These are phyloP conservation scores for Teleogryllus oceanicus DNA, from an alignment of 2,888 invertebrate genomes.

Conservation along the genomic window DNA sequence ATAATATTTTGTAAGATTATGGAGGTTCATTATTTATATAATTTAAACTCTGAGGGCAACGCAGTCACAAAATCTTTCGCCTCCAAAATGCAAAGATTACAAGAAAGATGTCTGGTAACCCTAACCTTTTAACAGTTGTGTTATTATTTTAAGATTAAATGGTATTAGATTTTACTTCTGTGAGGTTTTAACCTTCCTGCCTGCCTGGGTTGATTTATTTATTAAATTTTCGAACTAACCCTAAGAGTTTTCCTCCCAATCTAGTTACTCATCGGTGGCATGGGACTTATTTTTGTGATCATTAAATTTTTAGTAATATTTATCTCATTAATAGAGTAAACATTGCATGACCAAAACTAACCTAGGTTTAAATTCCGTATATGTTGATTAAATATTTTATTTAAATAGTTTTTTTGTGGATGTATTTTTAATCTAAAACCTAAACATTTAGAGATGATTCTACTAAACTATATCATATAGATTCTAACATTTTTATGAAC, in stretches of 20 bases:
- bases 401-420: slow-evolving; percentile 20
- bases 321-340: slow-evolving; percentile 21
- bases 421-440: neutral
- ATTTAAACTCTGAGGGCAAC: no score
- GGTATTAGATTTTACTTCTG: neutral
- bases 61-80: no score
- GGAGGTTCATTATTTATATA: no score
- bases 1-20: no score
- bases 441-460: neutral
- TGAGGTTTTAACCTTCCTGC: slow-evolving; percentile 34
- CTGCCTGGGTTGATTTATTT: slow-evolving; percentile 34
- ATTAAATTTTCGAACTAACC: slow-evolving; percentile 28
- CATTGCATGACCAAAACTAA: slow-evolving; percentile 31
- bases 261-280: slow-evolving; percentile 34
- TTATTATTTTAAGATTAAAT: no score
- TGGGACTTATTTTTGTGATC: slow-evolving; percentile 33
- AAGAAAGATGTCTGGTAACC: no score
- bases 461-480: neutral
- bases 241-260: slow-evolving; percentile 29
- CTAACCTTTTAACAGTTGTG: no score
- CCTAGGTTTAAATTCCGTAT: slow-evolving; percentile 30
- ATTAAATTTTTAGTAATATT: slow-evolving; percentile 25
- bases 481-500: neutral
- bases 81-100: no score
- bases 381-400: slow-evolving; percentile 27